Evolutionary conservation across 2,113 vertebrate species (phyloP).

Genomic region (Cyprichromis sp.): DNA sequence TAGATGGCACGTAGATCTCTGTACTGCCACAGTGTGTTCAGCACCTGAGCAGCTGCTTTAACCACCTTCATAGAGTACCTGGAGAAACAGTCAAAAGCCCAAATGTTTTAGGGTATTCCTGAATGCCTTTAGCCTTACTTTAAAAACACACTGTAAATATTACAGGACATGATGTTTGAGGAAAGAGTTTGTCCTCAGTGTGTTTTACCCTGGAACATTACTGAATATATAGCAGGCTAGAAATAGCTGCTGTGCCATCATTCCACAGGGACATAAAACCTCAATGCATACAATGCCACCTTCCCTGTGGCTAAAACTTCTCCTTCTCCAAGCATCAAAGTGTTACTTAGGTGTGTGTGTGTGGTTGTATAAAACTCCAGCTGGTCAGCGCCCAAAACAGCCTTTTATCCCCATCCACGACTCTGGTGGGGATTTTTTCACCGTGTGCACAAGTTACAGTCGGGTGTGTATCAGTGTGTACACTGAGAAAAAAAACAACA

Average conservation of each 20-base stretch:
- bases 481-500: neutral
- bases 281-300: conserved; percentile 24
- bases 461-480: neutral
- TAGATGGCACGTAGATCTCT: conserved; percentile 95
- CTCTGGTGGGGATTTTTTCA: neutral
- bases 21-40: conserved; percentile 97
- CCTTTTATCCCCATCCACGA: neutral
- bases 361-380: neutral
- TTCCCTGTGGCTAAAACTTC: conserved; percentile 23
- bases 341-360: neutral
- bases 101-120: neutral
- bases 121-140: neutral
- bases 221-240: conserved; percentile 25
- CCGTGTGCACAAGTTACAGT: neutral
- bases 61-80: conserved; percentile 97
- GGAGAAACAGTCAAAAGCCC: neutral
- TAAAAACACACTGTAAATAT: neutral
- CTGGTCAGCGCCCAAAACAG: neutral
- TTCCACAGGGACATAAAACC: conserved; percentile 33
- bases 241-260: conserved; percentile 45
- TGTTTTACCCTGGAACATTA: conserved; percentile 18
- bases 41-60: conserved; percentile 93
- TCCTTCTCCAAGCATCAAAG: neutral
- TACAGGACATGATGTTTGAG: neutral
- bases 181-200: neutral